Evolutionary conservation across 2,113 vertebrate genomes (phyloP).

Genomic region (Eleginops maclovinus): DNA sequence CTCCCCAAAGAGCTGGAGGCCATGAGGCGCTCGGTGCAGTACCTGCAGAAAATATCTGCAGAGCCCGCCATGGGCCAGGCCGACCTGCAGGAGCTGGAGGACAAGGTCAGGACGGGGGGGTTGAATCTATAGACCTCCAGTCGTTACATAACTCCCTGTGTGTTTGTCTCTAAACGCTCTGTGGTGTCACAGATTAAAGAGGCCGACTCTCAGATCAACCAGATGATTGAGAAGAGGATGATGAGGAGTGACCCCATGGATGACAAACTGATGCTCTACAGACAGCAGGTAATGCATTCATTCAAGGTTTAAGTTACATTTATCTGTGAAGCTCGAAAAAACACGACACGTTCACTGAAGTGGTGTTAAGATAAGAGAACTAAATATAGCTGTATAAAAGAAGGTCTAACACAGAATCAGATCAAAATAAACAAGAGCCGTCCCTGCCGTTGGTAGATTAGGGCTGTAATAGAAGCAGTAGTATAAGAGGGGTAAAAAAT

Average conservation of each 20-base stretch:
- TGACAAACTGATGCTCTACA: constrained; percentile 93
- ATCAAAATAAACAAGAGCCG: too few species aligned
- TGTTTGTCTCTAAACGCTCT: not conserved
- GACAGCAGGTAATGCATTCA: constrained; percentile 89
- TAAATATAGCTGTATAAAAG: too few species aligned
- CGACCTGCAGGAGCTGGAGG: constrained; percentile 89
- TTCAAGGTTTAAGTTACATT: not conserved
- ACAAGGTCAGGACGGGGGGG: constrained; percentile 82
- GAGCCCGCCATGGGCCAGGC: constrained; percentile 93
- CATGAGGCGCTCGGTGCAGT: constrained; percentile 86
- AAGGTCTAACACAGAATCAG: too few species aligned
- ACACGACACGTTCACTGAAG: too few species aligned
- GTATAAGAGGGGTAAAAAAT: too few species aligned
- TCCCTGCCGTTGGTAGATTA: too few species aligned
- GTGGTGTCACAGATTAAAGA: constrained; percentile 86
- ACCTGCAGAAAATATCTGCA: constrained; percentile 90
- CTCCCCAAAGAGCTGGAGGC: constrained; percentile 92
- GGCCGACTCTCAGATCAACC: constrained; percentile 89
- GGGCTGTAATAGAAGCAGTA: too few species aligned
- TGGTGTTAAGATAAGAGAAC: too few species aligned
- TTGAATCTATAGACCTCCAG: too few species aligned
- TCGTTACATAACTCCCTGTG: not conserved
- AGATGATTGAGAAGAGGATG: constrained; percentile 94
- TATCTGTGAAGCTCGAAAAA: not conserved
- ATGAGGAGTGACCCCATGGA: constrained; percentile 92